These are phyloP conservation scores for Dinoponera quadriceps DNA, from an alignment of 1,140 invertebrate genomes.

Conservation along the genomic window DNA sequence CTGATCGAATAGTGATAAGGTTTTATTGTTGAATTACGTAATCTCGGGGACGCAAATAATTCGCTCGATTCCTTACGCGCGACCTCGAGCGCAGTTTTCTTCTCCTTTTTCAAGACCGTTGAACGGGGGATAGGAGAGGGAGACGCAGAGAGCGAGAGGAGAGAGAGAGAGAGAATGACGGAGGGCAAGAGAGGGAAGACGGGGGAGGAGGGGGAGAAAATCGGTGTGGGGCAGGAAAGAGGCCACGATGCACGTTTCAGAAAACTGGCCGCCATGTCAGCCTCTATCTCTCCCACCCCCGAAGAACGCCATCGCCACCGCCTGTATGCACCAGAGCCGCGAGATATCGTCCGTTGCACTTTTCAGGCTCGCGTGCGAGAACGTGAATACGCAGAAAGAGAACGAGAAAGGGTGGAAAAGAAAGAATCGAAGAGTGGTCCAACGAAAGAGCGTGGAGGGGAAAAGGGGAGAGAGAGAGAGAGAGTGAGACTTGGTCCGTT, in stretches of 20 bases:
- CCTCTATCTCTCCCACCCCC: slow-evolving; percentile 42
- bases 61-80: slow-evolving; percentile 55
- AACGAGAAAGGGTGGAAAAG: not conserved
- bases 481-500: slow-evolving; percentile 34
- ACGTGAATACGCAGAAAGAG: slow-evolving; percentile 36
- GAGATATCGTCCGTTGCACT: slow-evolving; percentile 75
- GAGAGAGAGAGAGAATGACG: not conserved
- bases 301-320: slow-evolving; percentile 3
- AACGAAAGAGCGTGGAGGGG: not conserved
- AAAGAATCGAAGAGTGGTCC: slow-evolving; percentile 25
- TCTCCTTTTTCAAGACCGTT: slow-evolving; percentile 63
- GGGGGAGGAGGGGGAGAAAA: slow-evolving; percentile 56
- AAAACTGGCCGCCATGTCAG: slow-evolving; percentile 73
- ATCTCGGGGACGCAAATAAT: not conserved
- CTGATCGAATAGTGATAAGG: too few species aligned
- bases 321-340: slow-evolving; percentile 55
- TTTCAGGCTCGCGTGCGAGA: slow-evolving; percentile 67
- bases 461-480: slow-evolving; percentile 3
- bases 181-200: slow-evolving; percentile 32
- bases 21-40: slow-evolving; percentile 18
- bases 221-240: slow-evolving; percentile 42
- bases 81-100: slow-evolving; percentile 58
- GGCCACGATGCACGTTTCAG: slow-evolving; percentile 65
- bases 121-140: not conserved
- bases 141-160: not conserved